These are phyloP conservation scores for Rhagonycha lutea DNA, from an alignment of 2,888 invertebrate species.

Conservation along the genomic window DNA sequence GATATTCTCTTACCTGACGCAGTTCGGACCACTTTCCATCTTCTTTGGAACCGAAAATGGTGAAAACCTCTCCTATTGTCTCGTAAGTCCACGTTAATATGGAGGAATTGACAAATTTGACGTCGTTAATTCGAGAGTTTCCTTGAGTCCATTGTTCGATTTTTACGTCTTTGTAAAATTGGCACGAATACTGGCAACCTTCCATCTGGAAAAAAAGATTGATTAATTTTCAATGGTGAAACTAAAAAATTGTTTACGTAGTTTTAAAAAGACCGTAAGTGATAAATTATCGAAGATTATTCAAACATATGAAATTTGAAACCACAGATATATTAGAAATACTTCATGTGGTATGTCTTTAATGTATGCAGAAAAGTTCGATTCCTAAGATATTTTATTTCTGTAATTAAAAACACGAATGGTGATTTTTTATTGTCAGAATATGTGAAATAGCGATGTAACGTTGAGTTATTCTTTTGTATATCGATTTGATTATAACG, in stretches of 20 bases:
- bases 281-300: conserved; percentile 50
- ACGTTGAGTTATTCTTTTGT: not conserved
- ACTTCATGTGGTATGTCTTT: conserved; percentile 37
- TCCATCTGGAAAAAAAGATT: conserved; percentile 13
- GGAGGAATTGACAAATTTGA: not conserved
- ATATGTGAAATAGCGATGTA: not conserved
- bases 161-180: not conserved
- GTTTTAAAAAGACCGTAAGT: conserved; percentile 30
- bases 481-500: not conserved
- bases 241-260: conserved; percentile 8
- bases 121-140: not conserved
- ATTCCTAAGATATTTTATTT: not conserved
- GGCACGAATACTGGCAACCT: not conserved
- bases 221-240: not conserved
- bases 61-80: not conserved
- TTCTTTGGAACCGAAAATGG: not conserved
- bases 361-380: conserved; percentile 14
- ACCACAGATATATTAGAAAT: conserved; percentile 44
- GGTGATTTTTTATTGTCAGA: not conserved
- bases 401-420: conserved; percentile 2
- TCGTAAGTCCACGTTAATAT: not conserved
- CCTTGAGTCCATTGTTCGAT: not conserved
- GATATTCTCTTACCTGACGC: not conserved
- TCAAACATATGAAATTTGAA: conserved; percentile 49
- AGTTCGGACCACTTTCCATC: not conserved